A percentile compares a stretch with the other conserved stretches of the same genome.
Evolutionary conservation across 2,888 invertebrate genomes (phyloP).

Genomic region (Tribolium freemani): DNA sequence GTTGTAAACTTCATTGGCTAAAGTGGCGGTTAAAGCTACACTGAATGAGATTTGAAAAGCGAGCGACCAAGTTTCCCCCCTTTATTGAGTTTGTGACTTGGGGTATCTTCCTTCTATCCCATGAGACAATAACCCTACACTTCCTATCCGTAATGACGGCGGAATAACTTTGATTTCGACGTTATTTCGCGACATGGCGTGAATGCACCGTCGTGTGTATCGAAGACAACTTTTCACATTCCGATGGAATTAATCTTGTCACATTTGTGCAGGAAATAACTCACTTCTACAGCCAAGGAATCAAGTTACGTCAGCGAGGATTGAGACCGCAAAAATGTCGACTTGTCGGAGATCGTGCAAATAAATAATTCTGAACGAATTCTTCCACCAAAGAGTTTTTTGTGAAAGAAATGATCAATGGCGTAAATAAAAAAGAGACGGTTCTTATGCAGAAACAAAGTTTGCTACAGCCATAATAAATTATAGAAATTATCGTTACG

Average conservation of each 20-base stretch:
- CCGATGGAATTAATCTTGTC: not conserved
- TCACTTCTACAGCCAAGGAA: not conserved
- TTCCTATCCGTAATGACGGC: constrained; percentile 22
- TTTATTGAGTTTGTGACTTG: constrained; percentile 54
- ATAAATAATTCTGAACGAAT: not conserved
- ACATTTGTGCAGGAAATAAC: not conserved
- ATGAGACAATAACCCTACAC: constrained; percentile 37
- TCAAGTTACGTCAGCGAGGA: not conserved
- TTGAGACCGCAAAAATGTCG: not conserved
- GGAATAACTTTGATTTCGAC: constrained; percentile 31
- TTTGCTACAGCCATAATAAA: not conserved
- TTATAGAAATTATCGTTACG: not conserved
- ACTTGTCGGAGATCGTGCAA: not conserved
- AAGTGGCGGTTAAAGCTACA: constrained; percentile 42
- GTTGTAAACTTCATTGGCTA: constrained; percentile 37
- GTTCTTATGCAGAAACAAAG: not conserved
- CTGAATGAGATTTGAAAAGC: constrained; percentile 53
- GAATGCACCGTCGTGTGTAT: not conserved
- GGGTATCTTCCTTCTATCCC: constrained; percentile 28
- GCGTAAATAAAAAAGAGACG: not conserved
- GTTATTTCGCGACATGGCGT: constrained; percentile 2
- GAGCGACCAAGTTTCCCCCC: constrained; percentile 48
- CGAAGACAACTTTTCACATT: constrained; percentile 1
- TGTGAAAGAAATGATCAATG: not conserved
- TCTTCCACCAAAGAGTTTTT: not conserved